Conservation (phyloP, 2,888 invertebrate species). For the Eudemis profundana region DNA sequence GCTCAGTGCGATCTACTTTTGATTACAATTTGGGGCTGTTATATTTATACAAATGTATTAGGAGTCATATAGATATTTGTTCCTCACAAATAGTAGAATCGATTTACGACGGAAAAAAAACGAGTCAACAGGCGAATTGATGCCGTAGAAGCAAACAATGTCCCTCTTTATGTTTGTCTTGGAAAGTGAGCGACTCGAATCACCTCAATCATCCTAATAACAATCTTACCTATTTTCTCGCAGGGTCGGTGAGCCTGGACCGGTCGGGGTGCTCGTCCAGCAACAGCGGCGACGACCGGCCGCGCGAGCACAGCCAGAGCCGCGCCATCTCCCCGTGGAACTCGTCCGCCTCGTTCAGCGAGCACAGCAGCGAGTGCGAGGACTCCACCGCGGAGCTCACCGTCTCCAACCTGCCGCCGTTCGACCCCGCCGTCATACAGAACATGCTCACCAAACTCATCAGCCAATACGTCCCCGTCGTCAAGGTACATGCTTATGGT, state of each 20-base stretch:
- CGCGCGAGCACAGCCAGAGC: slow-evolving; percentile 58
- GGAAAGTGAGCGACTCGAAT: too few relatives aligned
- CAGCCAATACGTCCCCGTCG: slow-evolving; percentile 70
- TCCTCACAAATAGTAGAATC: too few relatives aligned
- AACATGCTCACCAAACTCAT: slow-evolving; percentile 74
- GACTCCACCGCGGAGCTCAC: slow-evolving; percentile 72
- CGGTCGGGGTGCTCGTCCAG: slow-evolving; percentile 77
- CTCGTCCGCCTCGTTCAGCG: slow-evolving; percentile 75
- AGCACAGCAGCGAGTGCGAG: slow-evolving; percentile 72
- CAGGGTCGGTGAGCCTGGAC: slow-evolving; percentile 72
- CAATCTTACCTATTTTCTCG: not conserved
- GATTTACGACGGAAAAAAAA: too few relatives aligned
- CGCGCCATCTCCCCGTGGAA: slow-evolving; percentile 80
- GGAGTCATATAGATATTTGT: too few relatives aligned
- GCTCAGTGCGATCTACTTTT: too few relatives aligned
- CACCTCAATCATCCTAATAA: not conserved
- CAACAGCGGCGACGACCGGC: slow-evolving; percentile 73
- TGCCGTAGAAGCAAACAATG: too few relatives aligned
- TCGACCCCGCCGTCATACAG: slow-evolving; percentile 59
- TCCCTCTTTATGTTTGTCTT: too few relatives aligned
- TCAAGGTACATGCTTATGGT: too few relatives aligned
- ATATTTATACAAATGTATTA: too few relatives aligned
- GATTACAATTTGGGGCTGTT: too few relatives aligned
- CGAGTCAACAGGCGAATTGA: too few relatives aligned
- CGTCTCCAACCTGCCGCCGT: slow-evolving; percentile 74